Evolutionary conservation across 1,140 invertebrate species (phyloP).

Genomic region (Oryzaephilus surinamensis): DNA sequence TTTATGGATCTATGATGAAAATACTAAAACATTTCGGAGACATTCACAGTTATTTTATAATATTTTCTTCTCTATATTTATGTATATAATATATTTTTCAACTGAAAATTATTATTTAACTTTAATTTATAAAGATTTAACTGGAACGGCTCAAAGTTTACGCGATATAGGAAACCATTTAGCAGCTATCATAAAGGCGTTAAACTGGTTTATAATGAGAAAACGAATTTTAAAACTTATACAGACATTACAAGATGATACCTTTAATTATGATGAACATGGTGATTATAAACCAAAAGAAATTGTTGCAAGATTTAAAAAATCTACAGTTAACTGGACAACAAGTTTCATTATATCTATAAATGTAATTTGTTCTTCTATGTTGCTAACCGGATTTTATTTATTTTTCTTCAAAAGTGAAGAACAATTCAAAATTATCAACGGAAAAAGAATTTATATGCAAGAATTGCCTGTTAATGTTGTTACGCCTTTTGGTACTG

Average conservation of each 20-base stretch:
- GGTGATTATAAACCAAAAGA: neutral
- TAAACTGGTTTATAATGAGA: conserved; percentile 3
- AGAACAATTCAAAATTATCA: neutral
- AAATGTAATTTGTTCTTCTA: conserved; percentile 5
- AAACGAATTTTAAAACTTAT: conserved; percentile 1
- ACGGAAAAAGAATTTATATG: conserved; percentile 1
- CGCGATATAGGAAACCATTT: conserved; percentile 7
- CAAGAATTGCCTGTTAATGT: conserved; percentile 4
- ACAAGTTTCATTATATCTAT: conserved; percentile 2
- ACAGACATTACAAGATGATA: neutral
- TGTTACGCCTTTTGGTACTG: conserved; percentile 6
- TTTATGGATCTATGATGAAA: conserved; percentile 5
- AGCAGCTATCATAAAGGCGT: conserved; percentile 1
- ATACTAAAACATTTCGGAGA: neutral
- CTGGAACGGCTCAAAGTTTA: neutral
- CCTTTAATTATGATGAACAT: conserved; percentile 3
- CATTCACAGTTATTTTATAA: conserved; percentile 2
- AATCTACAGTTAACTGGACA: conserved; percentile 2
- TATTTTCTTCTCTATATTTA: neutral
- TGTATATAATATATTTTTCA: conserved; percentile 2
- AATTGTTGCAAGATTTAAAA: conserved; percentile 2
- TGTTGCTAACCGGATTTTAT: conserved; percentile 2
- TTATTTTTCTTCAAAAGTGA: conserved; percentile 3
- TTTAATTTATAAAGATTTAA: conserved; percentile 4
- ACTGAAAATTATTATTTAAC: conserved; percentile 1